phyloP scores from a whole-genome alignment of 2,888 invertebrate species.

The Osmoderma eremita region DNA sequence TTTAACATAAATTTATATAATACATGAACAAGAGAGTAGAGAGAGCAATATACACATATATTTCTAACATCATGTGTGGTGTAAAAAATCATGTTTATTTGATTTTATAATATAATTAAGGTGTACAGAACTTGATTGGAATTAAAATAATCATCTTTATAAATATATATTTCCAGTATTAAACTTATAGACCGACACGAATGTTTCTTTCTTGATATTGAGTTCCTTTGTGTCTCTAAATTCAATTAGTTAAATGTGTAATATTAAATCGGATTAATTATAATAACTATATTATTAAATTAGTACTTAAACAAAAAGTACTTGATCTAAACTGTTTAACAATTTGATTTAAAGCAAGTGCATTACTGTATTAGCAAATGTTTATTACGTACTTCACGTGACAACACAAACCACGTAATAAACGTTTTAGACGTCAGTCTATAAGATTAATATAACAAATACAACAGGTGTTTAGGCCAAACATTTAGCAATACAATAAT shows the following conservation, averaged over 20 bases:
- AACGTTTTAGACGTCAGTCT: conserved; percentile 1
- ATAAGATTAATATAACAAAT: conserved; percentile 28
- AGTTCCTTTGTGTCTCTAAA: too few relatives aligned
- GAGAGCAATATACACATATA: conserved; percentile 27
- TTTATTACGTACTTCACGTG: too few relatives aligned
- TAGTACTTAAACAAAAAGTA: too few relatives aligned
- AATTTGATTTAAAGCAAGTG: too few relatives aligned
- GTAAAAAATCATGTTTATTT: conserved; percentile 7
- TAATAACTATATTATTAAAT: too few relatives aligned
- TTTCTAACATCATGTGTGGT: conserved; percentile 15
- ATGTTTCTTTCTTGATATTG: background rate
- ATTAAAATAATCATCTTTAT: conserved; percentile 11
- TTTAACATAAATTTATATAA: conserved; percentile 24
- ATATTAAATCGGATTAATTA: too few relatives aligned
- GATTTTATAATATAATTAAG: background rate
- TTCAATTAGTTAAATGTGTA: too few relatives aligned
- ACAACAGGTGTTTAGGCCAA: conserved; percentile 38
- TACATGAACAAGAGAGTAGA: conserved; percentile 27
- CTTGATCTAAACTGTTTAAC: too few relatives aligned
- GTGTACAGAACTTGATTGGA: conserved; percentile 7
- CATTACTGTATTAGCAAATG: too few relatives aligned
- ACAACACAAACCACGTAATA: too few relatives aligned
- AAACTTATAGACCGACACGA: conserved; percentile 12
- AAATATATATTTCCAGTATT: conserved; percentile 29
- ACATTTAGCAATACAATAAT: conserved; percentile 36